Conservation (phyloP, 2,888 invertebrate genomes). For the Drosophila pseudotakahashii region DNA sequence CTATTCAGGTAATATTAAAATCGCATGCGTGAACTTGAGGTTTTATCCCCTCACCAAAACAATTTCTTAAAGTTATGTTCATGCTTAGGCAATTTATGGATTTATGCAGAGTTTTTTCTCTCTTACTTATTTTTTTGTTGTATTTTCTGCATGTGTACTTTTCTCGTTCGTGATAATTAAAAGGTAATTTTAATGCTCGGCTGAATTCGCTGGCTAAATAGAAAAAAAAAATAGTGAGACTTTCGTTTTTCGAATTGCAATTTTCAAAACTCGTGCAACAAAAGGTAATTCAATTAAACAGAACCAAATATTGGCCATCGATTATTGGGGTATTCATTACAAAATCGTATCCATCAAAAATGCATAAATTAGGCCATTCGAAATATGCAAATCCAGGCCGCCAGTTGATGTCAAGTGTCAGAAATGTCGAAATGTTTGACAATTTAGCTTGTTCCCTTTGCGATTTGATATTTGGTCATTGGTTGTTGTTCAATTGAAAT, state of each 20-base stretch:
- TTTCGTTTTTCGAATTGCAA: slow-evolving; percentile 40
- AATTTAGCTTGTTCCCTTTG: slow-evolving; percentile 10
- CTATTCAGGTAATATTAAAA: slow-evolving; percentile 2
- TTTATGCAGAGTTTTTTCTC: slow-evolving; percentile 31
- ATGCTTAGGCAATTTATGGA: slow-evolving; percentile 41
- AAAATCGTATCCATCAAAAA: slow-evolving; percentile 7
- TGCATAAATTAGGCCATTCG: slow-evolving; percentile 17
- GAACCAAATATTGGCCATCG: slow-evolving; percentile 3
- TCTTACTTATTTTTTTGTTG: no score
- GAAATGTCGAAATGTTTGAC: slow-evolving; percentile 27
- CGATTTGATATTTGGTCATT: slow-evolving; percentile 31
- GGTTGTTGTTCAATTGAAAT: slow-evolving; percentile 25
- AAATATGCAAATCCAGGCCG: not conserved
- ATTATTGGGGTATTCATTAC: slow-evolving; percentile 9
- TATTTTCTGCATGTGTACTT: slow-evolving; percentile 20
- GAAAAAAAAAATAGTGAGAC: slow-evolving; percentile 14
- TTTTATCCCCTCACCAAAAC: no score
- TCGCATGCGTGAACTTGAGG: not conserved
- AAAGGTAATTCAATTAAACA: slow-evolving; percentile 18
- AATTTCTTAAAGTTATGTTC: slow-evolving; percentile 8
- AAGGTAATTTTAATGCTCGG: slow-evolving; percentile 64
- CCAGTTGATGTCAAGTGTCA: slow-evolving; percentile 18
- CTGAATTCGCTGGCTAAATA: slow-evolving; percentile 39
- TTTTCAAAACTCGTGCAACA: slow-evolving; percentile 17
- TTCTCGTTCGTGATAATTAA: slow-evolving; percentile 63